Conservation (phyloP, 2,113 vertebrate species). For the Gymnobelideus leadbeateri region DNA sequence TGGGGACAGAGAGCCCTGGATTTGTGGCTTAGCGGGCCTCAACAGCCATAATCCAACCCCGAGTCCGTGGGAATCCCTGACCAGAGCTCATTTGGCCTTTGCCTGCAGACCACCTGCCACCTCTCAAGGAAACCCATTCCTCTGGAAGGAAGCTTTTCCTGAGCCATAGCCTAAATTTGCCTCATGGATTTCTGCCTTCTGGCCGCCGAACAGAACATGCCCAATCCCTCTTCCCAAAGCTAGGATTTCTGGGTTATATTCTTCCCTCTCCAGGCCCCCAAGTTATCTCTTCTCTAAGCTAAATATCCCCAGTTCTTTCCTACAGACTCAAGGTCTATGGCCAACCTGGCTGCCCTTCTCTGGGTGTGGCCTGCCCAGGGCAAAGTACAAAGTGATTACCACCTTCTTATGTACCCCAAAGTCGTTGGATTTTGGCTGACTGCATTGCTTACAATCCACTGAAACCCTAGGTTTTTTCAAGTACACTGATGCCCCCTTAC, state of each 20-base stretch:
- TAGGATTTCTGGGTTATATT: too few species aligned
- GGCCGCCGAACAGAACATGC: too few species aligned
- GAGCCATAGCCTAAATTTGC: too few species aligned
- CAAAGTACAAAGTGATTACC: background rate
- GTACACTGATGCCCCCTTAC: background rate
- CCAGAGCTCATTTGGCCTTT: too few species aligned
- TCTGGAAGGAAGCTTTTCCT: too few species aligned
- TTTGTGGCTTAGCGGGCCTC: too few species aligned
- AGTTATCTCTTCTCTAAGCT: background rate
- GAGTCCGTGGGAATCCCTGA: background rate
- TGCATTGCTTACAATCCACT: background rate
- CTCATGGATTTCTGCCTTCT: too few species aligned
- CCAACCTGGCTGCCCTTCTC: background rate
- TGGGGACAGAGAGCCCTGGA: background rate
- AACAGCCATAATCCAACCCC: background rate
- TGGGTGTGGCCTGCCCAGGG: background rate
- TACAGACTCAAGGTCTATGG: background rate
- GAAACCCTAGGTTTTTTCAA: background rate
- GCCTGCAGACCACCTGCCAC: too few species aligned
- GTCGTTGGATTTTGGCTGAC: background rate
- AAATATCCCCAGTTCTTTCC: background rate
- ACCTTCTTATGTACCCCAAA: background rate
- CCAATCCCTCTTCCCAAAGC: too few species aligned
- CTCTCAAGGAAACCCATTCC: too few species aligned
- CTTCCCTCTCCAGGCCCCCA: too few species aligned